Evolutionary conservation across 2,113 vertebrate genomes (phyloP).

Genomic region (Mesoclemmys tuberculata): DNA sequence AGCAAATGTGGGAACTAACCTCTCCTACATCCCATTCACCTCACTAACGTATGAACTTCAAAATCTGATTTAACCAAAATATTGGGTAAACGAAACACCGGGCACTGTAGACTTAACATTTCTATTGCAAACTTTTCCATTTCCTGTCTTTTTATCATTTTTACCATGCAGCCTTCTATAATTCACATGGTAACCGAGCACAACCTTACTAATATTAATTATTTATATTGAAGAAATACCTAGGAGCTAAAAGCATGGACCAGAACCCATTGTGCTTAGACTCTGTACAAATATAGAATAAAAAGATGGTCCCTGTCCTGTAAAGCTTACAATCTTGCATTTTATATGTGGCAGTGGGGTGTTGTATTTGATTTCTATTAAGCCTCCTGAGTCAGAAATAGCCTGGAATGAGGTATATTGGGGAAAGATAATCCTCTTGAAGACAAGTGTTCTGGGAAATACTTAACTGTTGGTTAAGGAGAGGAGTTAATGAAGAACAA

Average conservation of each 20-base stretch:
- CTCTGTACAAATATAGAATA: not conserved
- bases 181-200: not conserved
- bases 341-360: not conserved
- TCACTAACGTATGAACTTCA: not conserved
- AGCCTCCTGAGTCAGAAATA: not conserved
- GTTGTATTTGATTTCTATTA: not conserved
- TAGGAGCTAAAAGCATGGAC: not conserved
- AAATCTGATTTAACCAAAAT: conserved; percentile 4
- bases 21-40: not conserved
- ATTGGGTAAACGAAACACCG: not conserved
- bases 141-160: not conserved
- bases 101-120: not conserved
- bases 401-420: not conserved
- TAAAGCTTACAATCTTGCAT: not conserved
- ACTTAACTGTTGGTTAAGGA: not conserved
- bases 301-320: not conserved
- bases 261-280: not conserved
- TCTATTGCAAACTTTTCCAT: not conserved
- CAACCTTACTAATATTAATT: not conserved
- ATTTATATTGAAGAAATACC: not conserved
- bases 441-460: not conserved
- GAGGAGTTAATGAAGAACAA: not conserved
- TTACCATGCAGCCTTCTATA: not conserved
- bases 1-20: not conserved
- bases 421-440: not conserved